These are phyloP conservation scores for Polyodon spathula DNA, from an alignment of 2,113 vertebrate genomes.

Conservation along the genomic window DNA sequence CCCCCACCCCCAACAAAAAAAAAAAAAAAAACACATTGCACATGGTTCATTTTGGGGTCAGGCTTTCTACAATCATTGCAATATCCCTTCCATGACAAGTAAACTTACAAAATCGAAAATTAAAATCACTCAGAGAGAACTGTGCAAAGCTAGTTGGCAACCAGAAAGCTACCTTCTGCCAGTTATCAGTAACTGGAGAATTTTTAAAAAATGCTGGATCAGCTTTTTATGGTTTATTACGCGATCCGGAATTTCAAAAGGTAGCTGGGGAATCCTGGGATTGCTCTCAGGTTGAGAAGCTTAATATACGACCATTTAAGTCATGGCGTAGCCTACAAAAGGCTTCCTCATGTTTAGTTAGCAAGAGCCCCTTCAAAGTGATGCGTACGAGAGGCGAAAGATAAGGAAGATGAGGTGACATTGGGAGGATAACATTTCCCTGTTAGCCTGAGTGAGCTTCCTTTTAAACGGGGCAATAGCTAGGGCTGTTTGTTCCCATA, in stretches of 20 bases:
- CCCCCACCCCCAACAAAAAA: neutral
- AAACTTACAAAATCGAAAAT: too few species aligned
- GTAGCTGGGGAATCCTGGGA: conserved; percentile 15
- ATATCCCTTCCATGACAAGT: too few species aligned
- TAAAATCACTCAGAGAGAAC: too few species aligned
- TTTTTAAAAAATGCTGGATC: too few species aligned
- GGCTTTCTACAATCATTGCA: too few species aligned
- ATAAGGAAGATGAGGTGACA: neutral
- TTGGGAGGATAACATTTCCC: neutral
- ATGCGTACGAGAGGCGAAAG: neutral
- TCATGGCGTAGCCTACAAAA: neutral
- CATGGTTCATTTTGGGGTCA: too few species aligned
- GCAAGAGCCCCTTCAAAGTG: neutral
- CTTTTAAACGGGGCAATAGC: neutral
- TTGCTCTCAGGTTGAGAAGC: conserved; percentile 6
- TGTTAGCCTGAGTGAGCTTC: neutral
- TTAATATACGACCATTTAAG: neutral
- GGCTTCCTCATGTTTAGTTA: neutral
- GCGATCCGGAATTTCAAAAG: neutral
- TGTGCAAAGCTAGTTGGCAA: too few species aligned
- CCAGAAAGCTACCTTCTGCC: too few species aligned
- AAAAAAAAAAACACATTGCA: neutral
- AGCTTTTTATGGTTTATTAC: too few species aligned
- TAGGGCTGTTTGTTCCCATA: conserved; percentile 73
- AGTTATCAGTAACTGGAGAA: too few species aligned